Evolutionary conservation across 2,888 invertebrate species (phyloP).

Genomic region (Dendrolimus pini): DNA sequence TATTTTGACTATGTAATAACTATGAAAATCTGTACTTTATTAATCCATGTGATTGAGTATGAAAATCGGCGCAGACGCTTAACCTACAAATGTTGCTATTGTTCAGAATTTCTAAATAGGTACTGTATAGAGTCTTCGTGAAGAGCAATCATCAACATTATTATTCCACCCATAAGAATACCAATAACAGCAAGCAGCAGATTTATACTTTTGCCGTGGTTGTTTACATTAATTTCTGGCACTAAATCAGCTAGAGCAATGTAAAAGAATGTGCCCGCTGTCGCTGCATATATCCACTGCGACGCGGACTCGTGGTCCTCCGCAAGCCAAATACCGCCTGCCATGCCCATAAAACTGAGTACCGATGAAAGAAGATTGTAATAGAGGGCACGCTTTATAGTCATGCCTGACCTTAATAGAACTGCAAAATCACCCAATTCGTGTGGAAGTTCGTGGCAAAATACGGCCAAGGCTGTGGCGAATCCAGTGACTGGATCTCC

Average conservation of each 20-base stretch:
- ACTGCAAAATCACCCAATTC: constrained; percentile 90
- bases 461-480: constrained; percentile 86
- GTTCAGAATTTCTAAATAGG: constrained; percentile 62
- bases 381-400: constrained; percentile 81
- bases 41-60: background rate
- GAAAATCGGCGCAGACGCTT: no score
- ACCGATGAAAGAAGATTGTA: constrained; percentile 86
- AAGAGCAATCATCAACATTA: constrained; percentile 85
- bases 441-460: constrained; percentile 89
- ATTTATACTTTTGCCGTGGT: constrained; percentile 68
- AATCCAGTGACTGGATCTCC: constrained; percentile 84
- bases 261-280: constrained; percentile 88
- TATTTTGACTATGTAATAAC: no score
- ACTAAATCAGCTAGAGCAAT: constrained; percentile 88
- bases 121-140: constrained; percentile 79
- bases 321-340: constrained; percentile 81
- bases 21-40: background rate
- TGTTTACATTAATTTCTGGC: constrained; percentile 76
- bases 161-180: constrained; percentile 80
- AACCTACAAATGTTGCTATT: constrained; percentile 28
- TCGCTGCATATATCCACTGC: constrained; percentile 86
- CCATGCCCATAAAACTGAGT: constrained; percentile 86
- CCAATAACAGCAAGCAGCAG: constrained; percentile 80
- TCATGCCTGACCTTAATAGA: constrained; percentile 85
- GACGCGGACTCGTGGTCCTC: constrained; percentile 82